phyloP scores from a whole-genome alignment of 1,140 invertebrate genomes.

The Condylostylus longicornis region DNA sequence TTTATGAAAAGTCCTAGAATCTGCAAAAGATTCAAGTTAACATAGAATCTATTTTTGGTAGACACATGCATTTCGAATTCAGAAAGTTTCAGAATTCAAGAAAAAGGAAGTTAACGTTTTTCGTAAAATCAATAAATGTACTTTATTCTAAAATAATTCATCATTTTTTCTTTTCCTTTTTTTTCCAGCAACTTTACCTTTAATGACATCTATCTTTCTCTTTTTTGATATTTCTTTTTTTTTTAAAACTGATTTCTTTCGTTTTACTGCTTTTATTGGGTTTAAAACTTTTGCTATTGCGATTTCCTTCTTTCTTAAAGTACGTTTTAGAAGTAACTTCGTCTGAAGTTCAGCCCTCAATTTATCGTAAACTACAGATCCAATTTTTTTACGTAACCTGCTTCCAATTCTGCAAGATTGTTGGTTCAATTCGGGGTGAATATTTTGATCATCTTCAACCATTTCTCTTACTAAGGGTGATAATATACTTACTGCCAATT shows the following conservation, averaged over 20 bases:
- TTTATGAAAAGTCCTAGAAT: too few relatives aligned
- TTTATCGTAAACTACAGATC: slow-evolving; percentile 45
- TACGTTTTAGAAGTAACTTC: slow-evolving; percentile 40
- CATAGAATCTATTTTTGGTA: too few relatives aligned
- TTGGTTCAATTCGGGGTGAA: slow-evolving; percentile 37
- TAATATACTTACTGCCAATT: slow-evolving; percentile 40
- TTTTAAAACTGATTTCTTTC: slow-evolving; percentile 32
- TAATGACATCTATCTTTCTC: slow-evolving; percentile 21
- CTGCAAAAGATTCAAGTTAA: too few relatives aligned
- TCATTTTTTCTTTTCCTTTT: slow-evolving; percentile 26
- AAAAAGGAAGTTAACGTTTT: too few relatives aligned
- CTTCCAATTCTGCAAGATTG: slow-evolving; percentile 48
- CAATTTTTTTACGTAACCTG: slow-evolving; percentile 49
- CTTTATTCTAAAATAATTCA: too few relatives aligned
- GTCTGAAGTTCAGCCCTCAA: slow-evolving; percentile 40
- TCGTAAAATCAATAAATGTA: too few relatives aligned
- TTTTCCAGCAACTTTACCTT: slow-evolving; percentile 21
- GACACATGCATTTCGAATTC: too few relatives aligned
- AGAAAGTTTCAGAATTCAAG: too few relatives aligned
- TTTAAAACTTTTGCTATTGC: slow-evolving; percentile 49
- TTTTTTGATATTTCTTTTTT: slow-evolving; percentile 27
- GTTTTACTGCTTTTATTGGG: slow-evolving; percentile 53
- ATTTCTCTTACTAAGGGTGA: slow-evolving; percentile 54
- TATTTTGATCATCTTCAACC: slow-evolving; percentile 37
- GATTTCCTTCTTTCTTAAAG: slow-evolving; percentile 45